Conservation (phyloP, 2,797 vertebrate genomes). For the Dallia pectoralis region DNA sequence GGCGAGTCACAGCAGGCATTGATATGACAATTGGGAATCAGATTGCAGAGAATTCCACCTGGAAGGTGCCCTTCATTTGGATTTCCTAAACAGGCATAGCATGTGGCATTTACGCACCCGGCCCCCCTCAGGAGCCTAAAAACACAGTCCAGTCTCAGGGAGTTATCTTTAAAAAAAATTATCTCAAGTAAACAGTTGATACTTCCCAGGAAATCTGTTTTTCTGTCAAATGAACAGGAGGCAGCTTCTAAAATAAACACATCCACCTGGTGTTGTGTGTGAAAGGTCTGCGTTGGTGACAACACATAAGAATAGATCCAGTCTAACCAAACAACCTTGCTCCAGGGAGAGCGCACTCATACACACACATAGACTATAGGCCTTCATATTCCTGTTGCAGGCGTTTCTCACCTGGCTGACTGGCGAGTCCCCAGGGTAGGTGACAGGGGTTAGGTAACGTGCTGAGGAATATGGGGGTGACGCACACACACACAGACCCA, state of each 20-base stretch:
- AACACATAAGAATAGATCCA: conserved; percentile 16
- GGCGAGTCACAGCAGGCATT: too few relatives aligned
- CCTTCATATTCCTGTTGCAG: conserved; percentile 46
- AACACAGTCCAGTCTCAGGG: background rate
- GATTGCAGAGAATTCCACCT: background rate
- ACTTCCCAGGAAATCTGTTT: background rate
- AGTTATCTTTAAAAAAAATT: background rate
- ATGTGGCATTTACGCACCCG: background rate
- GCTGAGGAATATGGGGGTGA: conserved; percentile 38
- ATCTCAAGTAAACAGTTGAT: background rate
- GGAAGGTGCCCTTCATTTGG: background rate
- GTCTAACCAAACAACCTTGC: conserved; percentile 60
- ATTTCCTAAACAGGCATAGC: background rate
- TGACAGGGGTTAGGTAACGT: conserved; percentile 47
- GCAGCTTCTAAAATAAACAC: background rate
- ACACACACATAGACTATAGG: conserved; percentile 19
- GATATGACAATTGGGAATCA: background rate
- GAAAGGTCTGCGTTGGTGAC: conserved; percentile 20
- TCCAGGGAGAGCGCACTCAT: conserved; percentile 38
- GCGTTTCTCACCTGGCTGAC: conserved; percentile 66
- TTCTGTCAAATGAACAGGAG: background rate
- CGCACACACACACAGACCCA: background rate
- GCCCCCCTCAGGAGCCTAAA: background rate
- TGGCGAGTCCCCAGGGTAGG: conserved; percentile 56
- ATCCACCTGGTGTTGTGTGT: background rate